Percentiles rank a stretch among this genome's conserved stretches.
These are phyloP conservation scores for Agriopis marginaria DNA, from an alignment of 2,888 invertebrate species.

Conservation along the genomic window DNA sequence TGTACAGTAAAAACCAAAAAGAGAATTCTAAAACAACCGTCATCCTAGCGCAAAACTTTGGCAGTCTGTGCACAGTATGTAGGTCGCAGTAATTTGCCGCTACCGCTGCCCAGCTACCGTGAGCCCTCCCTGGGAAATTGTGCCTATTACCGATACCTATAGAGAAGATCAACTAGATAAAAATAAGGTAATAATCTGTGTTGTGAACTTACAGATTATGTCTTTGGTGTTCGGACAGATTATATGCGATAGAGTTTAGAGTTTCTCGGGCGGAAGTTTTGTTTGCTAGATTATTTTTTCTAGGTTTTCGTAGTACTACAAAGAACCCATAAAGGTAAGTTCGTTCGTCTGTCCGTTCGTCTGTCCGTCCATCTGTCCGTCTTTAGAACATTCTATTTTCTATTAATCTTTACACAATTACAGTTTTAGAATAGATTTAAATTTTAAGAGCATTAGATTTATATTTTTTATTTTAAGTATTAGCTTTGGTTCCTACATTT, in stretches of 20 bases:
- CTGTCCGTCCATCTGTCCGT: too few relatives aligned
- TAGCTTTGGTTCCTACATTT: too few relatives aligned
- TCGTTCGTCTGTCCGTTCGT: too few relatives aligned
- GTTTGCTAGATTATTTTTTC: not conserved
- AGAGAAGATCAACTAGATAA: not conserved
- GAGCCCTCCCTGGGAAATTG: constrained; percentile 40
- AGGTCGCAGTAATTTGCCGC: constrained; percentile 59
- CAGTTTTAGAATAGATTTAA: too few relatives aligned
- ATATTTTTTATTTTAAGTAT: too few relatives aligned
- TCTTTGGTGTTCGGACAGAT: too few relatives aligned
- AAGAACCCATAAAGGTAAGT: too few relatives aligned
- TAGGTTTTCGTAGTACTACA: too few relatives aligned
- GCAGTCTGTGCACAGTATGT: constrained; percentile 37
- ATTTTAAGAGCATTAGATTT: too few relatives aligned
- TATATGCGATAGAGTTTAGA: constrained; percentile 6
- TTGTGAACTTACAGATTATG: not conserved
- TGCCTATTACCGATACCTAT: constrained; percentile 17
- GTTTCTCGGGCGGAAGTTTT: constrained; percentile 11
- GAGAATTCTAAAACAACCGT: not conserved
- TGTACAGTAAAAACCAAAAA: too few relatives aligned
- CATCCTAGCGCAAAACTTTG: constrained; percentile 15
- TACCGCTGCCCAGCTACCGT: constrained; percentile 34
- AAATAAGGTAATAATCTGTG: not conserved
- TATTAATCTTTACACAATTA: too few relatives aligned
- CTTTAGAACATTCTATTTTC: too few relatives aligned